phyloP scores from a whole-genome alignment of 2,797 vertebrate genomes.

The Argyrosomus regius region DNA sequence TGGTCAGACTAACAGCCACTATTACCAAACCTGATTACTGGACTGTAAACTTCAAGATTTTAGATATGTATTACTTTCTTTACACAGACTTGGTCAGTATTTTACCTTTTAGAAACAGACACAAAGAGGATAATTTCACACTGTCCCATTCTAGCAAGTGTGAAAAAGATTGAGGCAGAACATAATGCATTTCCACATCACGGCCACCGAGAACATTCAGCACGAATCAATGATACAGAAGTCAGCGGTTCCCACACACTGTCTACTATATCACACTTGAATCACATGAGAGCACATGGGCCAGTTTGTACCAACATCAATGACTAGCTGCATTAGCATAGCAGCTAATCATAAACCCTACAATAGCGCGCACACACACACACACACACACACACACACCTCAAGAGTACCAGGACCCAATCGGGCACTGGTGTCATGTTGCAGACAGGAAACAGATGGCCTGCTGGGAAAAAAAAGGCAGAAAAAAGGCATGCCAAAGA shows the following conservation, averaged over 20 bases:
- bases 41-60: background rate
- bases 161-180: slow-evolving; percentile 4
- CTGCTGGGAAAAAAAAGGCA: slow-evolving; percentile 41
- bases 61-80: background rate
- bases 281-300: slow-evolving; percentile 65
- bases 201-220: background rate
- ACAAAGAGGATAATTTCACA: background rate
- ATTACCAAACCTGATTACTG: background rate
- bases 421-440: slow-evolving; percentile 71
- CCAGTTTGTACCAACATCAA: slow-evolving; percentile 56
- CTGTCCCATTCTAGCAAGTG: background rate
- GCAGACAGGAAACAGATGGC: slow-evolving; percentile 84
- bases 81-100: background rate
- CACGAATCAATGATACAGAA: slow-evolving; percentile 43
- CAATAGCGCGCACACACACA: slow-evolving; percentile 15
- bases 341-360: slow-evolving; percentile 61
- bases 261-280: slow-evolving; percentile 47
- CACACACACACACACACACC: slow-evolving; percentile 34
- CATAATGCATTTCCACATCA: slow-evolving; percentile 34
- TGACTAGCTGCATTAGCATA: slow-evolving; percentile 54
- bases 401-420: slow-evolving; percentile 59
- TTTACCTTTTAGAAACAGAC: background rate
- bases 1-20: slow-evolving; percentile 19
- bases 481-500: slow-evolving; percentile 68
- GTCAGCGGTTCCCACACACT: slow-evolving; percentile 53